Conservation (phyloP, 2,113 vertebrate species). For the Connochaetes taurinus region DNA sequence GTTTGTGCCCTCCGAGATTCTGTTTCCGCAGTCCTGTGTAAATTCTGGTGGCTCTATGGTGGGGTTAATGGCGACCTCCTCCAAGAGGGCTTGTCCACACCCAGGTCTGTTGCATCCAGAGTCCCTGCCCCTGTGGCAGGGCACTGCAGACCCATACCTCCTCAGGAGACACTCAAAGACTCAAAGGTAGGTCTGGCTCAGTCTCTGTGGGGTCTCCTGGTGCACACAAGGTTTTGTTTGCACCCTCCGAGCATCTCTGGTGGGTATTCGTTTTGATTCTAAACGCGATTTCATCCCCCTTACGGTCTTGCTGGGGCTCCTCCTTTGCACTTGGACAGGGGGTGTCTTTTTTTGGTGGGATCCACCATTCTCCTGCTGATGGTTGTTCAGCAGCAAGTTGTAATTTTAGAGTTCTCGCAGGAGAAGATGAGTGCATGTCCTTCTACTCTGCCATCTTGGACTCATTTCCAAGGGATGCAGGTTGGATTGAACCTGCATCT, state of each 20-base stretch:
- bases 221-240: not conserved
- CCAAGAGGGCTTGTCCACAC: not conserved
- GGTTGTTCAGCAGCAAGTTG: not conserved
- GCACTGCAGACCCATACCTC: not conserved
- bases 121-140: not conserved
- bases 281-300: not conserved
- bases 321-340: not conserved
- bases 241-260: accelerated
- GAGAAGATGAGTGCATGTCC: not conserved
- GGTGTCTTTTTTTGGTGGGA: not conserved
- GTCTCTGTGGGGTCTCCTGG: not conserved
- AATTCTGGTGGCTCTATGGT: not conserved
- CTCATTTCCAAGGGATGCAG: not conserved
- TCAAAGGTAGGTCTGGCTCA: not conserved
- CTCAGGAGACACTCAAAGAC: not conserved
- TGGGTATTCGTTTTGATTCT: not conserved
- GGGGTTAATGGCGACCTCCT: not conserved
- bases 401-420: not conserved
- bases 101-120: not conserved
- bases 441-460: not conserved
- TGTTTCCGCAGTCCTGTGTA: not conserved
- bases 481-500: not conserved
- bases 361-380: not conserved
- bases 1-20: not conserved
- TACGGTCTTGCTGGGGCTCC: not conserved